Base-by-base conservation (phyloP, 2,888 invertebrate species). In the Ormyrus labotus region DNA sequence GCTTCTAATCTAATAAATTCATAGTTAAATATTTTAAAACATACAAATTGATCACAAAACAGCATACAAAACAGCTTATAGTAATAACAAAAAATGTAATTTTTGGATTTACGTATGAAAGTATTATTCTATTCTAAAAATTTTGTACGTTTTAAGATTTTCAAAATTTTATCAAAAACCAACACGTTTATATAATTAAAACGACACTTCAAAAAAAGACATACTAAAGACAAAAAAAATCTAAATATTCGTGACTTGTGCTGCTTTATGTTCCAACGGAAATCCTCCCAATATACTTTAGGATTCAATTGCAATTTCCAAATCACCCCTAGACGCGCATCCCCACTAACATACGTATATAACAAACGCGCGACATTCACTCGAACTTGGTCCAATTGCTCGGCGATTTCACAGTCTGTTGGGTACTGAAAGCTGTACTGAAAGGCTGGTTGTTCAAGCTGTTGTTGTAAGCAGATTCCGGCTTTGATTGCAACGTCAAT, bases 311-410 rank as follows among this genome's bases (percentile, higher is more conserved):
- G 57, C 19, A 68, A 73, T 78, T 73, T 55, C 13, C n/a, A n/a
- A 63, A 63, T 70, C 63, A 55, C 57, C 61, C 45, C 45, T 53
- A 13, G 4, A 48, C 1, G 69, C 53, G 53, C 34, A 19, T 57
- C 61, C 47, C 34, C 51, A 6, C 55, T 45, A 68, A 34, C 47
- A 45, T 64, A 74, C 47, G 64, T 9, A 55, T 50, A 67, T 67
- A 71, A 51, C 7, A 55, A 63, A 58, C 11, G 50, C 11, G 50
- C 19, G 13, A 57, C 34, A 10, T 84, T 90, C 89, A 93, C 82
- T 93, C 93, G 86, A 93, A 93, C 88, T 92, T 93, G 79, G 93
- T 93, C 93, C 93, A 93, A 85, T 93, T 92, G 82, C 91, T 92
- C 86, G 92, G 92, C 50, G 91, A 89, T 84, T 92, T 92, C 83